A percentile compares a stretch with the other conserved stretches of the same genome.
Evolutionary conservation across 2,888 invertebrate species (phyloP).

Genomic region (Lamproptera curius): DNA sequence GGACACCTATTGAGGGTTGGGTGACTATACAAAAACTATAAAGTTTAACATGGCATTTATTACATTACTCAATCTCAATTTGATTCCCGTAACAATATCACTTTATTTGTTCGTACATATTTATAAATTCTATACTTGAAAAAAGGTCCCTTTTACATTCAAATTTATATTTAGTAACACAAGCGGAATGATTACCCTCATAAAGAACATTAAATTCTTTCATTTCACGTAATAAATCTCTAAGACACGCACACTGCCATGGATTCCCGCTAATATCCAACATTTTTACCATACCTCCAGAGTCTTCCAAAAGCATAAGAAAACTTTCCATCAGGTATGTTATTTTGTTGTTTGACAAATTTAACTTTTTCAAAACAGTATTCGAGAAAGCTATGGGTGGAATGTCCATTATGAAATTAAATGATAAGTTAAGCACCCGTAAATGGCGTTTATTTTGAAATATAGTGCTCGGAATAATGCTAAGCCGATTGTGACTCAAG

Average conservation of each 20-base stretch:
- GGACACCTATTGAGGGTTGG: too few relatives aligned
- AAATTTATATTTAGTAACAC: slow-evolving; percentile 42
- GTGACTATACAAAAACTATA: too few relatives aligned
- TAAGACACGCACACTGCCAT: slow-evolving; percentile 29
- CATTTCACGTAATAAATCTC: slow-evolving; percentile 23
- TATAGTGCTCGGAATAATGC: slow-evolving; percentile 19
- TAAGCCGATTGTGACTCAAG: slow-evolving; percentile 24
- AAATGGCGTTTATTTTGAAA: slow-evolving; percentile 24
- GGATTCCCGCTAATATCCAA: slow-evolving; percentile 27
- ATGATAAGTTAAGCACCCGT: slow-evolving; percentile 24
- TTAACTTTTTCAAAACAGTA: slow-evolving; percentile 22
- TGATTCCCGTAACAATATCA: background rate
- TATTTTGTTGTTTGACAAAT: slow-evolving; percentile 25
- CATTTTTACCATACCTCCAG: slow-evolving; percentile 20
- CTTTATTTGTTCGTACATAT: slow-evolving; percentile 33
- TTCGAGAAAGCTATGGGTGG: slow-evolving; percentile 16
- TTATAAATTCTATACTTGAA: slow-evolving; percentile 36
- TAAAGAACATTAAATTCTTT: slow-evolving; percentile 37
- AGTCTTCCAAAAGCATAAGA: slow-evolving; percentile 16
- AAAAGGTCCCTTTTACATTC: slow-evolving; percentile 42
- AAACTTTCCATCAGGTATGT: slow-evolving; percentile 25
- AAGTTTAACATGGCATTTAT: too few relatives aligned
- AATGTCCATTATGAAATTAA: slow-evolving; percentile 23
- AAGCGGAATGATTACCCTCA: slow-evolving; percentile 42
- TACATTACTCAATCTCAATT: too few relatives aligned